Percentiles rank a stretch among this genome's conserved stretches.
Evolutionary conservation across 2,113 vertebrate genomes (phyloP).

Genomic region (Peromyscus leucopus): DNA sequence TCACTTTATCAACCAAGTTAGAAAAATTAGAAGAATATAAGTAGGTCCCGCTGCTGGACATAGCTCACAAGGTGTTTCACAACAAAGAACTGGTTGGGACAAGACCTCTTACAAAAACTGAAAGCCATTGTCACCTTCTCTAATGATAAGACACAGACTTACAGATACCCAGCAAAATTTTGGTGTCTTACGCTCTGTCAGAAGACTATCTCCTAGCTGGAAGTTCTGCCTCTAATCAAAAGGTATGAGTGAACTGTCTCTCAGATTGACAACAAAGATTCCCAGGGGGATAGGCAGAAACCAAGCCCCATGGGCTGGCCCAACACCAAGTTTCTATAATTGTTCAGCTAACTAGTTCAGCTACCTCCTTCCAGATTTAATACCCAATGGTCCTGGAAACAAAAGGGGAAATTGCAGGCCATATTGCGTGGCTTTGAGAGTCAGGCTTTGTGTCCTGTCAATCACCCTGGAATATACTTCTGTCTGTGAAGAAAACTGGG

Average conservation of each 20-base stretch:
- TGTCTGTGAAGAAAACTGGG: too few relatives aligned
- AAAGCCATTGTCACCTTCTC: not conserved
- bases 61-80: not conserved
- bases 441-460: not conserved
- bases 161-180: not conserved
- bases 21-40: not conserved
- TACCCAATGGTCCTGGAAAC: not conserved
- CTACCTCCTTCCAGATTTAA: not conserved
- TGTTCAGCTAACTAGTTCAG: not conserved
- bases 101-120: not conserved
- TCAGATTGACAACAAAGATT: not conserved
- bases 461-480: not conserved
- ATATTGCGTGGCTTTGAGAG: not conserved
- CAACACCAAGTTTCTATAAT: not conserved
- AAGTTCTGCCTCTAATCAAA: not conserved
- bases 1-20: not conserved
- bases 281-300: not conserved
- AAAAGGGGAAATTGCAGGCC: not conserved
- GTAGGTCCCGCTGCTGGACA: not conserved
- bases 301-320: not conserved
- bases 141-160: not conserved
- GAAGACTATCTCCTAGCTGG: not conserved
- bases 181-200: not conserved
- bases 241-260: not conserved
- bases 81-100: not conserved